Base-by-base conservation (phyloP, 1,140 invertebrate species). In the Nasonia vitripennis region DNA sequence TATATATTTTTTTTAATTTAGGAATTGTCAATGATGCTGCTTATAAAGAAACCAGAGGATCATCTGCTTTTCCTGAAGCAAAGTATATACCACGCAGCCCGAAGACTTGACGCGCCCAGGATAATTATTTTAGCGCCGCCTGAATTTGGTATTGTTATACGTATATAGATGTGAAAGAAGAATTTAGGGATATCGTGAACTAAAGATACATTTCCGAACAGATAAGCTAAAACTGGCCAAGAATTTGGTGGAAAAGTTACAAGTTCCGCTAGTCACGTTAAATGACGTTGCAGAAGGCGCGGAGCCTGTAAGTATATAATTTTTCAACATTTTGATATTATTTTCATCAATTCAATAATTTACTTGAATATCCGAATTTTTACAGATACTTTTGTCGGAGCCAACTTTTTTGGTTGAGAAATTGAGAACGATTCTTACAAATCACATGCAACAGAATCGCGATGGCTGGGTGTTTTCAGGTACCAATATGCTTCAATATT, bases 51-150 rank as follows among this genome's bases (percentile, higher is more conserved):
- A 86, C 94, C 94, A 0, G 87, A 90, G 1, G 94, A 95, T 88
- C 94, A 94, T 84, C 87, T 94, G 12, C 86, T 92, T 23, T 95
- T 93, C 87, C 88, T 94, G 62, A 94, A 94, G 86, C 92, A 94
- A 88, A 90, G 93, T 48, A 68, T 94, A 10, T 80, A 89, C 48
- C 90, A 91, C 78, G 93, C 93, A 5, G 88, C 90, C 17, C 88
- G 89, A 85, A 93, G 88, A 62, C 90, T 92, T 74, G 91, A 94
- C 86, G 83, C 88, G 20, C 86, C 93, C 3, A 92, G 92, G 86
- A 90, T 94, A 20, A 91, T 95, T 31, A 86, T 95, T 17, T 82
- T 94, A 2, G 89, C 90, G 20, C 92, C 93, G 2, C 89, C 91
- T 10, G 88, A 87, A 80, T 91, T 94, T 14, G 89, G 91, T 91